phyloP scores from a whole-genome alignment of 2,113 vertebrate species.

The Bolborhynchus lineola region DNA sequence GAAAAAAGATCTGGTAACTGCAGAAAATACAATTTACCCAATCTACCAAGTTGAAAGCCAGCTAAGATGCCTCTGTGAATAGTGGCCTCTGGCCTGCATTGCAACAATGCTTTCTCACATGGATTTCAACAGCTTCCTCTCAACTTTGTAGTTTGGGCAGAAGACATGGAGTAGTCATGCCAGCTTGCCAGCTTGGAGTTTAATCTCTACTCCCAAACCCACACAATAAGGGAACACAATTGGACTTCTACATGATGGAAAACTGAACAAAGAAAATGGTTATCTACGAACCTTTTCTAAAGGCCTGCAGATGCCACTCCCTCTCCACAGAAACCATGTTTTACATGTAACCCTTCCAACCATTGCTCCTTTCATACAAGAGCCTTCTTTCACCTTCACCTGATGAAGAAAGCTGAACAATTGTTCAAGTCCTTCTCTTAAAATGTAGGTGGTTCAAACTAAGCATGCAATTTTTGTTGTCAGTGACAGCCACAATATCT shows the following conservation, averaged over 20 bases:
- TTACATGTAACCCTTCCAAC: neutral
- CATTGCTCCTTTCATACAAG: neutral
- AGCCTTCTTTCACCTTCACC: neutral
- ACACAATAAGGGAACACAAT: neutral
- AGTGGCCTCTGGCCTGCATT: neutral
- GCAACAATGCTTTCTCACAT: neutral
- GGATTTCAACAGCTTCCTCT: neutral
- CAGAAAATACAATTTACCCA: neutral
- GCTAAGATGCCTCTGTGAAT: neutral
- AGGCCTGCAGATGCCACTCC: neutral
- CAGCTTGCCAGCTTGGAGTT: neutral
- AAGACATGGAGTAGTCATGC: neutral
- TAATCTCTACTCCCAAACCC: neutral
- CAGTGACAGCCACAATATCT: neutral
- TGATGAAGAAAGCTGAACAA: neutral
- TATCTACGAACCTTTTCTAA: neutral
- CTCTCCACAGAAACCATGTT: neutral
- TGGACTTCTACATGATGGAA: neutral
- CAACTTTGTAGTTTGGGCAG: neutral
- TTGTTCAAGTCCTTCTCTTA: neutral
- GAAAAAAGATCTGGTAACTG: neutral
- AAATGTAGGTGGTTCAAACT: neutral
- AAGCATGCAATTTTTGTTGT: neutral
- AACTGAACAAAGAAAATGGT: neutral
- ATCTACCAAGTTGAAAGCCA: neutral